Percentiles rank a stretch among this genome's conserved stretches.
These are phyloP conservation scores for Meteorus cinctellus DNA, from an alignment of 2,888 invertebrate species.

Conservation along the genomic window DNA sequence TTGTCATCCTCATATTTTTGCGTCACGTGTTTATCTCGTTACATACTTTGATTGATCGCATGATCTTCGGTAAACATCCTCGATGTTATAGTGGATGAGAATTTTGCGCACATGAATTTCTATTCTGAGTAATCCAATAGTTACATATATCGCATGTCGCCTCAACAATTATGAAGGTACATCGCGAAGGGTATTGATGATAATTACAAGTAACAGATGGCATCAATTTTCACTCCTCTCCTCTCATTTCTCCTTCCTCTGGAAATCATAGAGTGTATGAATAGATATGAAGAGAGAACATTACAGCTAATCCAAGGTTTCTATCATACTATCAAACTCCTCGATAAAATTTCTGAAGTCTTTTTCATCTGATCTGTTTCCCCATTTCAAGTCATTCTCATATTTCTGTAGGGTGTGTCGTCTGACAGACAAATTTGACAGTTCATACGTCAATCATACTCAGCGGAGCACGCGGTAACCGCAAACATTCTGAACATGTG, in stretches of 20 bases:
- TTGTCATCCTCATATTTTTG: not conserved
- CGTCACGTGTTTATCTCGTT: not conserved
- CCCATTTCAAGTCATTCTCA: not conserved
- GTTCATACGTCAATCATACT: not conserved
- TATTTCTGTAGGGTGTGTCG: not conserved
- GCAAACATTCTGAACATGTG: not conserved
- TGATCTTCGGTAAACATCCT: not conserved
- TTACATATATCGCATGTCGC: not conserved
- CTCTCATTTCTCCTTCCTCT: too few relatives aligned
- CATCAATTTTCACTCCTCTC: not conserved
- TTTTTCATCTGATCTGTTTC: not conserved
- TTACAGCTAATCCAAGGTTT: too few relatives aligned
- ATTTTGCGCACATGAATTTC: too few relatives aligned
- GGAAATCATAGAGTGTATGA: too few relatives aligned
- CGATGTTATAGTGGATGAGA: not conserved
- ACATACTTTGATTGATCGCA: not conserved
- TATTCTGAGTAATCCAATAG: not conserved
- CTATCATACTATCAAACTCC: too few relatives aligned
- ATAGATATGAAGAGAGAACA: too few relatives aligned
- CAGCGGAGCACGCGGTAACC: not conserved
- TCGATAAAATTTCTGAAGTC: too few relatives aligned
- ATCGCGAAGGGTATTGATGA: slow-evolving; percentile 11
- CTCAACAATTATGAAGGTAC: not conserved
- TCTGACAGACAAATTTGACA: not conserved
- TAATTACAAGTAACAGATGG: slow-evolving; percentile 13